These are phyloP conservation scores for Apistogramma diplotaenia DNA, from an alignment of 2,113 vertebrate species.

Conservation along the genomic window DNA sequence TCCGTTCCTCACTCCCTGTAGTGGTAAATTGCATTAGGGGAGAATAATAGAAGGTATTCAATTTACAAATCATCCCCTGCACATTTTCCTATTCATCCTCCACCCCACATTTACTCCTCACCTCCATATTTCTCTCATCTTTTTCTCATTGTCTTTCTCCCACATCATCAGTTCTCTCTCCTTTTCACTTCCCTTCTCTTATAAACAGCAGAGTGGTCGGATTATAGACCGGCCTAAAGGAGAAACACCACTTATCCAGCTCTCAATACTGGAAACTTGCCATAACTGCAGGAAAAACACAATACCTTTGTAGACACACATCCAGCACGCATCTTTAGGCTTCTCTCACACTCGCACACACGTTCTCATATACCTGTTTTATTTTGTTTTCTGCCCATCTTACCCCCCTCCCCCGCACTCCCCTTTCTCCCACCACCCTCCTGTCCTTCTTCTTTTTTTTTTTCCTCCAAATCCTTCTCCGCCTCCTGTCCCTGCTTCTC, in stretches of 20 bases:
- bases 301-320: slow-evolving; percentile 37
- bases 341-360: background rate
- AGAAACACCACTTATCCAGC: slow-evolving; percentile 54
- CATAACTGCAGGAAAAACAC: slow-evolving; percentile 52
- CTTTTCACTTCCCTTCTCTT: slow-evolving; percentile 22
- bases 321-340: slow-evolving; percentile 19
- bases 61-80: slow-evolving; percentile 67
- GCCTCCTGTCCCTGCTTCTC: slow-evolving; percentile 21
- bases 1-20: slow-evolving; percentile 16
- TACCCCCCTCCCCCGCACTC: background rate
- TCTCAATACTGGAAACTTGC: slow-evolving; percentile 60
- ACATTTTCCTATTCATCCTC: slow-evolving; percentile 62
- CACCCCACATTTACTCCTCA: slow-evolving; percentile 25
- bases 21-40: slow-evolving; percentile 41
- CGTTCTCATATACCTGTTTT: background rate
- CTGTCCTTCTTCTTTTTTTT: background rate
- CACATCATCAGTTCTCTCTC: background rate
- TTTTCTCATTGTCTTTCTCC: slow-evolving; percentile 7
- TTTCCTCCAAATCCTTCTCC: slow-evolving; percentile 17
- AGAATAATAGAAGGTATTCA: slow-evolving; percentile 66
- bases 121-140: slow-evolving; percentile 16
- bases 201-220: slow-evolving; percentile 48
- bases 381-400: background rate
- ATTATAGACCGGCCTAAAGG: slow-evolving; percentile 48
- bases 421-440: background rate